Evolutionary conservation across 2,888 invertebrate species (phyloP), one percentile per base, ranked within the genome.

Genomic region (Machimus rusticus): DNA sequence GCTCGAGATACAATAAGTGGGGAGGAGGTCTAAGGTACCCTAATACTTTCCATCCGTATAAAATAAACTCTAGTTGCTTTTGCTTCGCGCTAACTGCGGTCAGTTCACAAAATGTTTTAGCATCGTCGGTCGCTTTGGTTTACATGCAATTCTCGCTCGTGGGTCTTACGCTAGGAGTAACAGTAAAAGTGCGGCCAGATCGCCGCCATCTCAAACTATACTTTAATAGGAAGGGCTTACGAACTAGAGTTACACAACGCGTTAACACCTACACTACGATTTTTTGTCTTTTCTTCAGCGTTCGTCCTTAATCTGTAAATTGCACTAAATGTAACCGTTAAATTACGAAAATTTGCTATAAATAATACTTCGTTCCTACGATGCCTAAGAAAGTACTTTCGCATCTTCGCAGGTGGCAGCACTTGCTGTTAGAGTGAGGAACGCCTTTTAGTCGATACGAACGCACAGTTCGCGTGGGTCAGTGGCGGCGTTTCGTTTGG

Each of bases 81-180:
- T 23, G 66, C 66, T 66, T 23, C 66, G 9, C 66, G 66, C n/a
- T 66, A 39, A 78, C 12, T 43, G 78, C n/a, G 78, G 46, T 39
- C 37, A 78, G 23, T 39, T 39, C 37, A 43, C 37, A 43, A 39
- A 31, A 46, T 46, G 43, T 37, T 19, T 37, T 78, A 78, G 78
- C 78, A 78, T 78, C 78, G 78, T 78, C 78, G 43, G 37, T 78
- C 37, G 78, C 78, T 78, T 78, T 78, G 78, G 78, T 78, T 78
- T 78, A 78, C 37, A 78, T 78, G 78, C 78, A 43, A 23, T 39
- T 78, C 43, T 78, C 23, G 37, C 39, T 78, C 39, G 66, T 66
- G 66, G 66, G 66, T 19, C 66, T 66, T 78, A 78, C 12, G 19
- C 39, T 78, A 39, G 23, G 37, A 39, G n/a, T 66, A 66, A 66